Evolutionary conservation across 1,140 invertebrate genomes (phyloP).

Genomic region (Psilanteris sp.): DNA sequence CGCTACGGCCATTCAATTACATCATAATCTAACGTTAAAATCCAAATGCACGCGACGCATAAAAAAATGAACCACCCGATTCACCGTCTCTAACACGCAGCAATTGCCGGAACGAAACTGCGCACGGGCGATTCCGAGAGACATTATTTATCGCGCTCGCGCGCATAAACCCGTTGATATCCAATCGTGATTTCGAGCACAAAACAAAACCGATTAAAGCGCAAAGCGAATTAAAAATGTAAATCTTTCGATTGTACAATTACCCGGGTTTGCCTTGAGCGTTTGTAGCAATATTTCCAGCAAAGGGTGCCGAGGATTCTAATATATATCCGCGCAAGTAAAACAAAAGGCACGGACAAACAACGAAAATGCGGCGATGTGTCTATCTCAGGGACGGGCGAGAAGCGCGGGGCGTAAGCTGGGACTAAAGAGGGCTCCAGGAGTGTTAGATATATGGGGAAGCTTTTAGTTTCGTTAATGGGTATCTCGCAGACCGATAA

Average conservation of each 20-base stretch:
- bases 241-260: slow-evolving; percentile 22
- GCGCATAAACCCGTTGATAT: no score
- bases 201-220: no score
- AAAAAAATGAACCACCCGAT: no score
- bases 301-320: slow-evolving; percentile 41
- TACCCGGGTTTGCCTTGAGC: slow-evolving; percentile 7
- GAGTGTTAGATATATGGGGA: slow-evolving; percentile 76
- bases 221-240: no score
- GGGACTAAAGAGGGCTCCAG: slow-evolving; percentile 59
- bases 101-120: no score
- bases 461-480: slow-evolving; percentile 80
- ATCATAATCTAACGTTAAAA: no score
- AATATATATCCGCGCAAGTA: slow-evolving; percentile 75
- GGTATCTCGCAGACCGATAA: slow-evolving; percentile 79
- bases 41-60: no score
- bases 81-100: no score
- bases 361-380: slow-evolving; percentile 74
- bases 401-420: slow-evolving; percentile 62
- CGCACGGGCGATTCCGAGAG: no score
- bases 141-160: no score
- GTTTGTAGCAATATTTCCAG: slow-evolving; percentile 39
- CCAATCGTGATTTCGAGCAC: no score
- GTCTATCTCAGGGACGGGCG: slow-evolving; percentile 74
- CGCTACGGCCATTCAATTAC: no score
- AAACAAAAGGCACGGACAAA: slow-evolving; percentile 77